Evolutionary conservation across 2,888 invertebrate species (phyloP), one percentile per base, ranked within the genome.

Genomic region (Synanthedon formicaeformis): DNA sequence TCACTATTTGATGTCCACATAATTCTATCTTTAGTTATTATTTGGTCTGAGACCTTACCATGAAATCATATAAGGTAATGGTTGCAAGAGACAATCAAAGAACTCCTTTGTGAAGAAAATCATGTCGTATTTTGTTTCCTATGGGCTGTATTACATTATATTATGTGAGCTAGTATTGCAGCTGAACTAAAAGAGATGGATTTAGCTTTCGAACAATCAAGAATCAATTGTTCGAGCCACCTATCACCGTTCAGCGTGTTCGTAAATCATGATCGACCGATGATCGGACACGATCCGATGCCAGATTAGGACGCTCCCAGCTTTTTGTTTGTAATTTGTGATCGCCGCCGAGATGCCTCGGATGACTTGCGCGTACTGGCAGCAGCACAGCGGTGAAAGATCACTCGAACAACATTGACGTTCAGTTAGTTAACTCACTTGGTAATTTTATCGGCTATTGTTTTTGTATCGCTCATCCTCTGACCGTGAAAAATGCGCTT

Each of bases 231-330:
- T 81, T 77, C 71, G 60, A 63, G 68, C 65, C 60, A 81, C 74
- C 81, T 78, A 82, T 84, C 82, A 81, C 73, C 80, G 78, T 70
- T 66, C 74, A 74, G 67, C 75, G 76, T 75, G 75, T 82, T 72
- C 81, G 82, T 85, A 82, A 84, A 84, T 85, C 86, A 86, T 84
- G 85, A 81, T 81, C 82, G 80, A 73, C 65, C 78, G 81, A 77
- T 81, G 83, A 84, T 83, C 78, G 76, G 69, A 68, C 75, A 67
- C 71, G 84, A 84, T 84, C 75, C 75, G 77, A 79, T 67, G 84
- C 84, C 83, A 84, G 86, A 86, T 85, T 79, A 81, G 75, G 66
- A 63, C 73, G 80, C 81, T 78, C 72, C 83, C 79, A 79, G 73
- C 78, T 75, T 81, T 81, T 79, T 82, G 80, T 80, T 81, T 81